Evolutionary conservation across 1,140 invertebrate genomes (phyloP).

Genomic region (Tetraneura akinire): DNA sequence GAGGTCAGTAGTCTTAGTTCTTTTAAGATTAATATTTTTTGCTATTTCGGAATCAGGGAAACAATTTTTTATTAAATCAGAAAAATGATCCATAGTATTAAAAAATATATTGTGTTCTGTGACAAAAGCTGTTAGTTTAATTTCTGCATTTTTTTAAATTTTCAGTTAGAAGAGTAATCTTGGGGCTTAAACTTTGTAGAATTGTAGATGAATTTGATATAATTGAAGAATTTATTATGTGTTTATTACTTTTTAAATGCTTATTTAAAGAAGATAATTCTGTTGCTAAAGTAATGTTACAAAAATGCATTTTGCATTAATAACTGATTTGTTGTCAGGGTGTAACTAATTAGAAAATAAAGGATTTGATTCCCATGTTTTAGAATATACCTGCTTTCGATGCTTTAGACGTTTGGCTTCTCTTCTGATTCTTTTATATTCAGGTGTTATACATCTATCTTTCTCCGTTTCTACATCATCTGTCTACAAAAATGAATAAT

Average conservation of each 20-base stretch:
- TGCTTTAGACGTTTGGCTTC: background rate
- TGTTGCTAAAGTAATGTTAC: background rate
- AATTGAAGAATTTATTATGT: background rate
- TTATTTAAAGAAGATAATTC: background rate
- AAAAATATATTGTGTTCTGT: background rate
- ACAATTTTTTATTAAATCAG: background rate
- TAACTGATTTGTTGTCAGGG: background rate
- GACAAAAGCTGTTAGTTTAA: background rate
- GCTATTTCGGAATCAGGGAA: slow-evolving; percentile 3
- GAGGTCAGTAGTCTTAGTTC: background rate
- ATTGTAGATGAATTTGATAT: background rate
- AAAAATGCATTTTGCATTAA: background rate
- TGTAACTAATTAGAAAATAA: background rate
- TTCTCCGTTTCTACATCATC: background rate
- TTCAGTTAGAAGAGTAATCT: background rate
- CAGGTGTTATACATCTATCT: background rate
- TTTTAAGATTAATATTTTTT: background rate
- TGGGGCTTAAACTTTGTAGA: background rate
- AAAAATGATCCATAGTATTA: background rate
- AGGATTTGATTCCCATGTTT: background rate
- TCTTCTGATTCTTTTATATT: background rate
- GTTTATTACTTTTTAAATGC: background rate
- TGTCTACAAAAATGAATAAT: background rate
- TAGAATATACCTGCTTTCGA: background rate
- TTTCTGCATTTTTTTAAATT: slow-evolving; percentile 1